phyloP scores from a whole-genome alignment of 2,888 invertebrate species.

The Aelia acuminata region DNA sequence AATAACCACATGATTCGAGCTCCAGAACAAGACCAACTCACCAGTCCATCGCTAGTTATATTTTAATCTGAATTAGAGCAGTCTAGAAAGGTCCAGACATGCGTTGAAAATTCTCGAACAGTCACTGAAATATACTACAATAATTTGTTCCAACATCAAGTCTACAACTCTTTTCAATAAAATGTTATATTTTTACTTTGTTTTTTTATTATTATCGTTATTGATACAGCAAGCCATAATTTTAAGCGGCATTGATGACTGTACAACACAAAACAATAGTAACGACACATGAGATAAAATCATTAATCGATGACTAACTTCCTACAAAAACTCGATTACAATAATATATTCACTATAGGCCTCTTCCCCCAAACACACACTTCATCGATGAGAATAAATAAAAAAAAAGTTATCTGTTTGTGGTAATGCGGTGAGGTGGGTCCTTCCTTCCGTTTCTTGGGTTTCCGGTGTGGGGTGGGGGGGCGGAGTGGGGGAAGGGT shows the following conservation, averaged over 20 bases:
- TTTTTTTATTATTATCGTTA: not conserved
- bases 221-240: not conserved
- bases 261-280: not conserved
- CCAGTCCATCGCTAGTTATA: too few relatives aligned
- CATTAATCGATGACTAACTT: not conserved
- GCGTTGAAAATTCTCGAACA: too few relatives aligned
- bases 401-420: constrained; percentile 34
- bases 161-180: not conserved
- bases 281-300: not conserved
- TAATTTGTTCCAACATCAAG: too few relatives aligned
- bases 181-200: too few relatives aligned
- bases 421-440: not conserved
- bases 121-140: too few relatives aligned
- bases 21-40: too few relatives aligned
- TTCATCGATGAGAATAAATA: constrained; percentile 1
- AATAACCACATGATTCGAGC: too few relatives aligned
- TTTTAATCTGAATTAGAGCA: too few relatives aligned
- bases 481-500: not conserved
- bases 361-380: not conserved
- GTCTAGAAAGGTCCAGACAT: too few relatives aligned
- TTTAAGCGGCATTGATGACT: not conserved
- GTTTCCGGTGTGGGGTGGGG: not conserved
- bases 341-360: constrained; percentile 24
- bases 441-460: constrained; percentile 1
- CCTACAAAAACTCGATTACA: not conserved